Evolutionary conservation across 2,113 vertebrate species (phyloP), one percentile per base, ranked within the genome.

Genomic region (Excalfactoria chinensis): DNA sequence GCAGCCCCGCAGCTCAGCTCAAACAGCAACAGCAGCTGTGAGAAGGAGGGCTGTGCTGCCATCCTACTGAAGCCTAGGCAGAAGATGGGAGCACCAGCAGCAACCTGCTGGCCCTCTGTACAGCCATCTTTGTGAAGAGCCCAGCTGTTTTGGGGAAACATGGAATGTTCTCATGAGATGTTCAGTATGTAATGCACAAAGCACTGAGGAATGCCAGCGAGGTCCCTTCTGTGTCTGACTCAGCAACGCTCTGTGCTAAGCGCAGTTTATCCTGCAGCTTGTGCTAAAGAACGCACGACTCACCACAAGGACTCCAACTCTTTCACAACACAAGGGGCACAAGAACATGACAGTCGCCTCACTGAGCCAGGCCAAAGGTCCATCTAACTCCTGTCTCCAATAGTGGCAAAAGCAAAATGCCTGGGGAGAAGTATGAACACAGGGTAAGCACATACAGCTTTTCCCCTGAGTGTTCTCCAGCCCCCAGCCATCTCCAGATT

Each of bases 351-450:
- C 34, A 93, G 68, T 85, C 88, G 88, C 66, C 75, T 80, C 93
- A 68, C 75, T 93, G 75, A 71, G 85, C 90, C 83, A 95, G 95
- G 95, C 85, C 92, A 96, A 95, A 95, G 95, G 95, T 96, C 88
- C 88, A 88, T 85, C 64, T 20, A 93, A 66, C 64, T 93, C 75
- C 72, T 74, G 88, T 68, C 93, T 95, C 92, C 95, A 96, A 93
- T 68, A 95, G 17, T 30, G 88, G 69, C 93, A 96, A 95, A 96
- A 95, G 92, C 69, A 77, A 95, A 94, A 91, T 74, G 95, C 92
- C 92, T 91, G 93, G 90, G 93, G 88, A 91, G 85, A 95, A 96
- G 60, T 90, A 88, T 86, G 95, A 93, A 87, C 92, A 91, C 82
- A 93, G 95, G 69, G 93, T 91, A 89, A 95, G 85, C 95, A 93